Conservation (phyloP, 2,797 vertebrate genomes). For the Falco peregrinus region DNA sequence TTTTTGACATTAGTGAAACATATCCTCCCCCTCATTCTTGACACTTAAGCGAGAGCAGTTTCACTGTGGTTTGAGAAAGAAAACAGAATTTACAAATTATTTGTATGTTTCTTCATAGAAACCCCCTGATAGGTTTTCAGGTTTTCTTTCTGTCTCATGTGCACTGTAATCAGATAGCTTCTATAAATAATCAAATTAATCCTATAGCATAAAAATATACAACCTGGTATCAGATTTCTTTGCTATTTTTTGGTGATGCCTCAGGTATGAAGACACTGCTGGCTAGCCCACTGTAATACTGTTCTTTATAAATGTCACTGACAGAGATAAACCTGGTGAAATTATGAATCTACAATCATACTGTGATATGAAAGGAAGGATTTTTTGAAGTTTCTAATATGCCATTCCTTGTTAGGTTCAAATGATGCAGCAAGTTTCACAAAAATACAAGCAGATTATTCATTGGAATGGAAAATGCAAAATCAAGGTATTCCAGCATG, state of each 20-base stretch:
- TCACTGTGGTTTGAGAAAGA: background rate
- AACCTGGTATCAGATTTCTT: background rate
- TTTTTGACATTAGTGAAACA: background rate
- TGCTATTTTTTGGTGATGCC: conserved; percentile 36
- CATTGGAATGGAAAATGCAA: background rate
- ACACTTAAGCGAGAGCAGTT: background rate
- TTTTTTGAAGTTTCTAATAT: background rate
- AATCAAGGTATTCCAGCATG: background rate
- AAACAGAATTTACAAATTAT: background rate
- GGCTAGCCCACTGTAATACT: background rate
- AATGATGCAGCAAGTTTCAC: background rate
- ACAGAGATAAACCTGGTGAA: background rate
- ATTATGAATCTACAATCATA: background rate
- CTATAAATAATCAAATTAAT: background rate
- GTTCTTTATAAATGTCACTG: background rate
- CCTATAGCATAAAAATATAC: background rate
- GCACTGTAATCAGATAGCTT: background rate
- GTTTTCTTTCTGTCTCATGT: background rate
- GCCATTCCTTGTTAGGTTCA: background rate
- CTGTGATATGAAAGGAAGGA: background rate
- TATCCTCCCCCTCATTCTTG: background rate
- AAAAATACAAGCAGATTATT: background rate
- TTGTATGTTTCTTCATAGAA: background rate
- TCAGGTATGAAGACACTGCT: conserved; percentile 27
- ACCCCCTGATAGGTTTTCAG: background rate